These are phyloP conservation scores for Dolichopus griseipennis DNA, from an alignment of 2,888 invertebrate genomes.

Conservation along the genomic window DNA sequence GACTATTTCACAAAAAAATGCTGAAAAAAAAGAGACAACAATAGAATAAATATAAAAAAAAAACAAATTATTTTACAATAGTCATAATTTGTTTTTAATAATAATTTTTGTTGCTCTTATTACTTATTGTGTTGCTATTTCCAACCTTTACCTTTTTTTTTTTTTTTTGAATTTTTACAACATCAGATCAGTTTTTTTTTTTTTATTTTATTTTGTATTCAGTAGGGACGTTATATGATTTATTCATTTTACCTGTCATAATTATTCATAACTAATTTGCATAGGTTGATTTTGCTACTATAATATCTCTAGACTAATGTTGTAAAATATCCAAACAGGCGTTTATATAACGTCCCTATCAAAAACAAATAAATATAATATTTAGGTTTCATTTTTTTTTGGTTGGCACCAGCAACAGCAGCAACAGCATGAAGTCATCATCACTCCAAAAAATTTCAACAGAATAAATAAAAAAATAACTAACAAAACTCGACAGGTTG, in stretches of 20 bases:
- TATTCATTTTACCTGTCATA: slow-evolving; percentile 6
- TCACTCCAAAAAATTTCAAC: not conserved
- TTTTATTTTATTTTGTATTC: not conserved
- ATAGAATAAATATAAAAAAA: not conserved
- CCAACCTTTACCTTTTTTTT: not conserved
- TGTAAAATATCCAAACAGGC: too few species aligned
- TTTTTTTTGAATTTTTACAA: not conserved
- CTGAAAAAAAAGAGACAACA: not conserved
- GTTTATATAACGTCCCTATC: too few species aligned
- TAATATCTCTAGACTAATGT: not conserved
- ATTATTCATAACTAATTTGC: slow-evolving; percentile 6
- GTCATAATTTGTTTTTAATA: slow-evolving; percentile 6
- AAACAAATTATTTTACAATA: slow-evolving; percentile 6
- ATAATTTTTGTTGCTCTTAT: not conserved
- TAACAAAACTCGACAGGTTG: not conserved
- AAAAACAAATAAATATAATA: not conserved
- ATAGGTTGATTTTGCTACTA: not conserved
- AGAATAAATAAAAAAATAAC: not conserved
- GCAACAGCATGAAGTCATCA: not conserved
- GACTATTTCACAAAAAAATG: slow-evolving; percentile 1
- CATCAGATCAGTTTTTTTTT: not conserved
- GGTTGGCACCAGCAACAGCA: too few species aligned
- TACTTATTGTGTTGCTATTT: too few species aligned
- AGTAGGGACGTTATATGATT: not conserved
- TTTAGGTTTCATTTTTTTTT: not conserved